phyloP scores from a whole-genome alignment of 2,797 vertebrate species.

The Clarias fuscus region DNA sequence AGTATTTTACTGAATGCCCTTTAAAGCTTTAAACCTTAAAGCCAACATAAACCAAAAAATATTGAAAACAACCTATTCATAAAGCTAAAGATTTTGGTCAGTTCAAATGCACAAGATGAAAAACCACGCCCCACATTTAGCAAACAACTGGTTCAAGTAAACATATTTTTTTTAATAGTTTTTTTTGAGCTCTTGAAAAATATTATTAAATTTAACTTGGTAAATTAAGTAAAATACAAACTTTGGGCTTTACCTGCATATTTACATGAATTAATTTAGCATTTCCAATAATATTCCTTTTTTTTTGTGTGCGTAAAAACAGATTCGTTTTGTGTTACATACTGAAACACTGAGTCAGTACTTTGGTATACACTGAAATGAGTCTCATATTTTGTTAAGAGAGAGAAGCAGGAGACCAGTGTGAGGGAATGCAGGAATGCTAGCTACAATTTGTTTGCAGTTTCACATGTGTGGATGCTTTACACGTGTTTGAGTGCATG shows the following conservation, averaged over 20 bases:
- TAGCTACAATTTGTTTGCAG: constrained; percentile 21
- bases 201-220: neutral
- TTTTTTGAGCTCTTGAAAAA: neutral
- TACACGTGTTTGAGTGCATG: constrained; percentile 14
- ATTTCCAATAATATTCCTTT: neutral
- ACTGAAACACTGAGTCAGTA: neutral
- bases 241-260: neutral
- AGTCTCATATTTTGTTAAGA: neutral
- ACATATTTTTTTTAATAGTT: neutral
- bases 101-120: neutral
- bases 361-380: constrained; percentile 35
- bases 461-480: constrained; percentile 29
- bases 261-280: neutral
- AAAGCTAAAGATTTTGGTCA: neutral
- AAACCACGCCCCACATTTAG: neutral
- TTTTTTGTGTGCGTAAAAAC: neutral
- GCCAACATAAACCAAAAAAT: neutral
- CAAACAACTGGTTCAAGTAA: neutral
- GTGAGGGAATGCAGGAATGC: constrained; percentile 7
- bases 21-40: neutral
- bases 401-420: constrained; percentile 66
- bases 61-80: neutral
- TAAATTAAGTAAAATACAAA: neutral
- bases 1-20: no score
- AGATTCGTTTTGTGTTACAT: neutral